Evolutionary conservation across 2,113 vertebrate genomes (phyloP).

Genomic region (Leptodactylus fuscus): DNA sequence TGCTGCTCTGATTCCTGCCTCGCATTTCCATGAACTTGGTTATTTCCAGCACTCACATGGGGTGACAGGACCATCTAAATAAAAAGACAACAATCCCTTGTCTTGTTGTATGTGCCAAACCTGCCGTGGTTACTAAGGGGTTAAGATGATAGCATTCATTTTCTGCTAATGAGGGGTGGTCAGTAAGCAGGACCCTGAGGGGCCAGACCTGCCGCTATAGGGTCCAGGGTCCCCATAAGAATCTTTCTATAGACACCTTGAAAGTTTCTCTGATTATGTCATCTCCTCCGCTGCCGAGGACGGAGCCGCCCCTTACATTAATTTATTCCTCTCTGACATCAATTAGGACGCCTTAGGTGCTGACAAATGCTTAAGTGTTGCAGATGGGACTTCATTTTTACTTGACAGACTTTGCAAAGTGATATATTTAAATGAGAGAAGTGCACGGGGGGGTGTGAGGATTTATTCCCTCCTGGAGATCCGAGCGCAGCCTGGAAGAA

Average conservation of each 20-base stretch:
- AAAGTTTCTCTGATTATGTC: slow-evolving; percentile 11
- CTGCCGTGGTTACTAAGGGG: neutral
- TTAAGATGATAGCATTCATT: neutral
- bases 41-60: too few relatives aligned
- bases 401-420: slow-evolving; percentile 57
- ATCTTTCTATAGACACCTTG: neutral
- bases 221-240: too few relatives aligned
- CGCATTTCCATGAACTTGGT: too few relatives aligned
- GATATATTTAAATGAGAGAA: slow-evolving; percentile 58
- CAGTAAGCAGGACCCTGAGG: too few relatives aligned
- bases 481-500: slow-evolving; percentile 42
- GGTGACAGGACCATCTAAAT: too few relatives aligned
- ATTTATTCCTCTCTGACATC: slow-evolving; percentile 56
- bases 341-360: slow-evolving; percentile 53
- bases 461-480: slow-evolving; percentile 51
- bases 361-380: slow-evolving; percentile 34
- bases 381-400: slow-evolving; percentile 54
- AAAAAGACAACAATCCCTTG: too few relatives aligned
- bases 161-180: neutral
- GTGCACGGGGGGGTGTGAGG: slow-evolving; percentile 34
- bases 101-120: too few relatives aligned
- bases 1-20: too few relatives aligned
- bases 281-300: slow-evolving; percentile 23
- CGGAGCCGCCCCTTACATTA: slow-evolving; percentile 45
- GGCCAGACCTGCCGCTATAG: too few relatives aligned